Evolutionary conservation across 2,113 vertebrate genomes (phyloP).

Genomic region (Macaca mulatta): DNA sequence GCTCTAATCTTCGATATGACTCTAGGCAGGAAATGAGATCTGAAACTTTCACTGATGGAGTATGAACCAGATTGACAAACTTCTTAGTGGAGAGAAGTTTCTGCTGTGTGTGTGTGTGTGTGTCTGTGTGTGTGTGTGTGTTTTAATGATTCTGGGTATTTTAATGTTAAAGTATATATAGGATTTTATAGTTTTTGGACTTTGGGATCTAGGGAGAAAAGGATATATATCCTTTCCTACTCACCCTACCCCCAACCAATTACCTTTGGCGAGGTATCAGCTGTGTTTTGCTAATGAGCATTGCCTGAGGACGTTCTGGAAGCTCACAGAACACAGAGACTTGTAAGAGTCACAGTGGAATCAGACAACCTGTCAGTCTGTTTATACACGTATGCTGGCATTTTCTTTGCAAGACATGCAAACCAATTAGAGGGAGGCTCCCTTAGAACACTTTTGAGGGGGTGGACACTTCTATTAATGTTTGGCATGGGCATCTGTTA

Average conservation of each 20-base stretch:
- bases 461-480: not conserved
- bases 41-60: conserved; percentile 1
- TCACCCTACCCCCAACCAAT: not conserved
- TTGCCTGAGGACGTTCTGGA: conserved; percentile 52
- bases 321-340: conserved; percentile 22
- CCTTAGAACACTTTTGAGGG: conserved; percentile 25
- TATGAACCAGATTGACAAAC: not conserved
- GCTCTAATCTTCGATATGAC: conserved; percentile 34
- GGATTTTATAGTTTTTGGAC: conserved; percentile 22
- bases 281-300: conserved; percentile 65
- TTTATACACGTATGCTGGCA: not conserved
- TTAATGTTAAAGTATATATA: not conserved
- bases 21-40: conserved; percentile 59
- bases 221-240: not conserved
- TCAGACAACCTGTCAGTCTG: conserved; percentile 63
- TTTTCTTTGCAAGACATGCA: conserved; percentile 46
- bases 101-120: not conserved
- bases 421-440: conserved; percentile 51
- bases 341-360: conserved; percentile 48
- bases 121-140: not conserved
- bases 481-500: conserved; percentile 15
- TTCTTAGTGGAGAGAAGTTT: conserved; percentile 29
- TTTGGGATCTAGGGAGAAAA: not conserved
- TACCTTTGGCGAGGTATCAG: conserved; percentile 50
- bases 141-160: not conserved